phyloP scores from a whole-genome alignment of 2,888 invertebrate species.

The Eupithecia centaureata region DNA sequence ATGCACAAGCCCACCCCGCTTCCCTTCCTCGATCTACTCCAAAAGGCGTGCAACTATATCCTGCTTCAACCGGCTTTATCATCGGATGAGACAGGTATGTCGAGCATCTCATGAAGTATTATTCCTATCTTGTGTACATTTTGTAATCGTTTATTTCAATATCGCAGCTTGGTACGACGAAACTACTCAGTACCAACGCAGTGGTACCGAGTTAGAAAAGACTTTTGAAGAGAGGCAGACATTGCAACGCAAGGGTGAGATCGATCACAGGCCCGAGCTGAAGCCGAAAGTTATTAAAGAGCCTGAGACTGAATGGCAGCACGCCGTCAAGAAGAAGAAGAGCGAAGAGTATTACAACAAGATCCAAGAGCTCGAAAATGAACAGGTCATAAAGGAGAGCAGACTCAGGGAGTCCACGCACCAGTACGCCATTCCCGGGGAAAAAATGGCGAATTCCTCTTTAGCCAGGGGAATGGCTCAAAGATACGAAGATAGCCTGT shows the following conservation, averaged over 20 bases:
- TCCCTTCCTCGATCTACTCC: slow-evolving; percentile 58
- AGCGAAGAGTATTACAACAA: slow-evolving; percentile 92
- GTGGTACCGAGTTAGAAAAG: slow-evolving; percentile 93
- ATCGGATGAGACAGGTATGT: slow-evolving; percentile 78
- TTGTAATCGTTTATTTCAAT: slow-evolving; percentile 43
- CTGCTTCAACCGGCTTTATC: slow-evolving; percentile 79
- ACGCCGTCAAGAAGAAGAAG: slow-evolving; percentile 91
- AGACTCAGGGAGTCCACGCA: slow-evolving; percentile 90
- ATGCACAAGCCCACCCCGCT: slow-evolving; percentile 62
- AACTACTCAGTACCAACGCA: slow-evolving; percentile 92
- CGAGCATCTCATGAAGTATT: slow-evolving; percentile 42
- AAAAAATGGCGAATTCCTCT: slow-evolving; percentile 89
- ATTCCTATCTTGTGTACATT: slow-evolving; percentile 31
- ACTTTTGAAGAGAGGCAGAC: slow-evolving; percentile 93
- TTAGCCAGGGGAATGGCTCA: slow-evolving; percentile 94
- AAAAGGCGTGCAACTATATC: slow-evolving; percentile 71
- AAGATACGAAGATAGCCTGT: slow-evolving; percentile 93
- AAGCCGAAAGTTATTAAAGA: slow-evolving; percentile 88
- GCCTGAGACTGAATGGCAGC: slow-evolving; percentile 93
- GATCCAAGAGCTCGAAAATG: slow-evolving; percentile 92
- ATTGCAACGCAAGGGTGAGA: slow-evolving; percentile 86
- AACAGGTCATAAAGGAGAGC: slow-evolving; percentile 92
- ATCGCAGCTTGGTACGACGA: slow-evolving; percentile 95
- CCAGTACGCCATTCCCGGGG: slow-evolving; percentile 93
- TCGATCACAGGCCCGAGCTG: slow-evolving; percentile 85